Evolutionary conservation across 2,888 invertebrate genomes (phyloP), one percentile per base, ranked within the genome.

Genomic region (Blastobasis lacticolella): DNA sequence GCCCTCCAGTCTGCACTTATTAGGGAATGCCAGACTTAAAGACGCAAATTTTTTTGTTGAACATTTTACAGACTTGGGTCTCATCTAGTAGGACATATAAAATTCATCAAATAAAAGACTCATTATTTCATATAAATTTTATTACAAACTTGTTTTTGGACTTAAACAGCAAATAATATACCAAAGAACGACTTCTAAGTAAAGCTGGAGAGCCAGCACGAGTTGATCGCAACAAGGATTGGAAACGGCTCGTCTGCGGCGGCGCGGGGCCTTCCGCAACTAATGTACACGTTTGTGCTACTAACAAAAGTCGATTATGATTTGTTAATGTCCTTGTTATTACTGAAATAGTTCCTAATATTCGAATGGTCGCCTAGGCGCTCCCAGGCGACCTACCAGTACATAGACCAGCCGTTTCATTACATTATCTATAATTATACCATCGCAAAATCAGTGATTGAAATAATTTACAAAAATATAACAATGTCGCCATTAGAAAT

Each of bases 151-250:
- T 69, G 81, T 75, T 69, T 67, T 75, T 77, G 75, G 72, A 81
- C 79, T 85, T 83, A 79, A 71, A 79, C 78, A 81, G 83, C 84
- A 87, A 86, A 82, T 80, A 73, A 84, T 80, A 83, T 79, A 84
- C 74, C 78, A 75, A 78, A 78, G 73, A 80, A 78, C 72, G 74
- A 71, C 71, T 74, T 74, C 72, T 77, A 78, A 74, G 69, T 77
- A 72, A 71, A 73, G 71, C 78, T 78, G 77, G 73, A 61, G 64
- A 63, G 59, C 75, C 75, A 77, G 78, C 73, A 60, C 66, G 69
- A 61, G 69, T 79, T 76, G 74, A 77, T 73, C 75, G 73, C 69
- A 70, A 74, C 69, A 68, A 60, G 67, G 58, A 61, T 58, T 67
- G 62, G 72, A 77, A 75, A 82, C 79, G 78, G 77, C 78, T 72